Percentiles rank a stretch among this genome's conserved stretches.
Evolutionary conservation across 2,113 vertebrate species (phyloP).

Genomic region (Oenanthe oenanthe): DNA sequence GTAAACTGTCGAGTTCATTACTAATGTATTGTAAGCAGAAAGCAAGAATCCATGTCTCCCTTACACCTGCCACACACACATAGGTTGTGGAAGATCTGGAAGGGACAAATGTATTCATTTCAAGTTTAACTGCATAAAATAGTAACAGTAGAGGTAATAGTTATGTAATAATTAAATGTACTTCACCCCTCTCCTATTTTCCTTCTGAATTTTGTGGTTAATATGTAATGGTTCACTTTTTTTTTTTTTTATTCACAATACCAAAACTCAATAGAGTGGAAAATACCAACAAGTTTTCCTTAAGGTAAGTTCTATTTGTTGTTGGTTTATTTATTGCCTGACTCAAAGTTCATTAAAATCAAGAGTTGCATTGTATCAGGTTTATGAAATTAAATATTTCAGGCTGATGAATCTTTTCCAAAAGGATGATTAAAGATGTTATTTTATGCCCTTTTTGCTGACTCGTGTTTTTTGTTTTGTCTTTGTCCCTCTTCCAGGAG

Average conservation of each 20-base stretch:
- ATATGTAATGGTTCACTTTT: not conserved
- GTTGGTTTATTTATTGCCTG: not conserved
- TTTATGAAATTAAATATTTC: not conserved
- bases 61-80: not conserved
- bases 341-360: not conserved
- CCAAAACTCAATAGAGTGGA: not conserved
- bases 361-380: not conserved
- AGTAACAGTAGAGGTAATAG: not conserved
- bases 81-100: not conserved
- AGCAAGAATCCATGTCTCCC: not conserved
- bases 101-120: not conserved
- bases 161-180: not conserved
- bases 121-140: not conserved
- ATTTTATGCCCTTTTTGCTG: constrained; percentile 3
- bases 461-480: not conserved
- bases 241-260: not conserved
- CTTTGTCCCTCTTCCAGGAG: constrained; percentile 78
- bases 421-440: not conserved
- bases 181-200: not conserved
- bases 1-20: not conserved
- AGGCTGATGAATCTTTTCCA: not conserved
- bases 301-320: not conserved
- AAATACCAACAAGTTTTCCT: not conserved
- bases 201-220: not conserved
- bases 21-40: not conserved